Evolutionary conservation across 2,113 vertebrate species (phyloP).

Genomic region (Heptranchias perlo): DNA sequence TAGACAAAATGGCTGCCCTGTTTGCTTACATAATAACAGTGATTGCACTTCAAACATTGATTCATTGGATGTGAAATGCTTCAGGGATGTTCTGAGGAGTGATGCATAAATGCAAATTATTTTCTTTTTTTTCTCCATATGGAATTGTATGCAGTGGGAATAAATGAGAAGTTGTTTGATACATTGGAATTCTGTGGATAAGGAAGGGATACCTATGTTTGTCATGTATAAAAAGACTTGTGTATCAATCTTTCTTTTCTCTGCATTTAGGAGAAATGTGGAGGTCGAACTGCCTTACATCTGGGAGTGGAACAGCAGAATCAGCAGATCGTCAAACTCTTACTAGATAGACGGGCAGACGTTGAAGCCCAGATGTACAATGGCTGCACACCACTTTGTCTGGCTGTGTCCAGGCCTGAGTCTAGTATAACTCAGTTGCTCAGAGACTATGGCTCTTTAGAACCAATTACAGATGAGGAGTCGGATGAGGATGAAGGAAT

Average conservation of each 20-base stretch:
- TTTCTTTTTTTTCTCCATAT: not conserved
- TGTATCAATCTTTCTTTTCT: not conserved
- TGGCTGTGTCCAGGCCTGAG: conserved; percentile 56
- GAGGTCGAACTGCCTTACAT: conserved; percentile 66
- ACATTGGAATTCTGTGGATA: not conserved
- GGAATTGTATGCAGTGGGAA: not conserved
- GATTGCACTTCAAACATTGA: too few species aligned
- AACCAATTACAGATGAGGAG: conserved; percentile 40
- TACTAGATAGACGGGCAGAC: conserved; percentile 53
- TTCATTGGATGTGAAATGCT: too few species aligned
- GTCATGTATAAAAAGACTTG: not conserved
- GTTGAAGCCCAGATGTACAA: conserved; percentile 56
- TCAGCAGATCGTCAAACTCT: conserved; percentile 49
- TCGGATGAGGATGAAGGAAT: conserved; percentile 42
- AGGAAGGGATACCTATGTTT: not conserved
- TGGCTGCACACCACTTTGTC: conserved; percentile 62
- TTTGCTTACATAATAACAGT: too few species aligned
- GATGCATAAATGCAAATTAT: not conserved
- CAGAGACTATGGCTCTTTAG: conserved; percentile 53
- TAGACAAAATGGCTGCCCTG: too few species aligned
- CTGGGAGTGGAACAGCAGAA: conserved; percentile 65
- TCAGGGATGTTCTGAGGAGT: too few species aligned
- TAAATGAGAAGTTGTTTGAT: not conserved
- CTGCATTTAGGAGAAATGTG: conserved; percentile 64
- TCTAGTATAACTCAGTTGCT: conserved; percentile 53